Percentiles rank a stretch among this genome's conserved stretches.
phyloP scores from a whole-genome alignment of 2,888 invertebrate genomes.

The Leucophenga maculata region DNA sequence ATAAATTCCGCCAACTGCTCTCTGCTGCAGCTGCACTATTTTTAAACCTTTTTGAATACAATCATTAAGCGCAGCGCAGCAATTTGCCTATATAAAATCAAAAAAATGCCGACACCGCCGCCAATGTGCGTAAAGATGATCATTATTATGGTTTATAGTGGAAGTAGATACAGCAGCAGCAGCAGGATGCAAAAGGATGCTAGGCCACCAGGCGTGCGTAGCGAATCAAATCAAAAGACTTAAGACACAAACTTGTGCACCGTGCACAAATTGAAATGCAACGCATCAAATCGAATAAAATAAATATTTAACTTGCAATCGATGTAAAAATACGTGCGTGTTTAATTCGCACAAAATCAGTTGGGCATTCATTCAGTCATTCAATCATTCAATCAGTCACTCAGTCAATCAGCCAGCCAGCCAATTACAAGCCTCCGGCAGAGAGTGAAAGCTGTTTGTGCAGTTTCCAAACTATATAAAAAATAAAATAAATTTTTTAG shows the following conservation, averaged over 20 bases:
- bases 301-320: background rate
- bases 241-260: constrained; percentile 58
- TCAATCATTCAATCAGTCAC: background rate
- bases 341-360: background rate
- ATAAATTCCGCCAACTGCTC: constrained; percentile 56
- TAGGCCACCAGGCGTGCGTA: constrained; percentile 60
- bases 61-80: constrained; percentile 66
- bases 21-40: constrained; percentile 39
- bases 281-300: constrained; percentile 45
- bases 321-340: background rate
- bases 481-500: constrained; percentile 14
- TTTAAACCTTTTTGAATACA: constrained; percentile 59
- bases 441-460: constrained; percentile 12
- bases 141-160: constrained; percentile 52
- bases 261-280: constrained; percentile 58
- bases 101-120: background rate
- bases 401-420: no score
- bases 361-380: background rate
- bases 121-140: constrained; percentile 54
- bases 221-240: constrained; percentile 50
- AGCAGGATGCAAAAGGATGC: constrained; percentile 7
- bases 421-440: background rate
- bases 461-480: constrained; percentile 33
- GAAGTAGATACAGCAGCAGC: constrained; percentile 31
- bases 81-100: constrained; percentile 49